Conservation (phyloP, 37 sponge, comb jelly and placozoan genomes). For the Mnemiopsis leidyi region DNA sequence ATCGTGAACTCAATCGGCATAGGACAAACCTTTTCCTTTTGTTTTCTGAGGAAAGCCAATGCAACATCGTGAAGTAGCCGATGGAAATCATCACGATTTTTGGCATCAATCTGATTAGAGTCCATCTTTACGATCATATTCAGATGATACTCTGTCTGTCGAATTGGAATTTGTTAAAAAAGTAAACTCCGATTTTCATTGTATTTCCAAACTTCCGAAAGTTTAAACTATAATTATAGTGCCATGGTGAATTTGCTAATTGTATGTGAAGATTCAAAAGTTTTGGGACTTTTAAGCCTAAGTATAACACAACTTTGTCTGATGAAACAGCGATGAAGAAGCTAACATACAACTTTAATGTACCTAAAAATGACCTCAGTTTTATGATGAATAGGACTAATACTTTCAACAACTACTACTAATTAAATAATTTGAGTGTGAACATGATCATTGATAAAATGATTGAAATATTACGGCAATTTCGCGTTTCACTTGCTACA, state of each 20-base stretch:
- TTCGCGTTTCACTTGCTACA: too few species aligned
- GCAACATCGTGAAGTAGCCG: background rate
- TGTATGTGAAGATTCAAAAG: background rate
- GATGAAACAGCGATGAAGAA: background rate
- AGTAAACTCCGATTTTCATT: too few species aligned
- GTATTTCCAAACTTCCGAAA: too few species aligned
- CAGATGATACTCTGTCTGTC: slow-evolving; percentile 37
- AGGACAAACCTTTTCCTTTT: background rate
- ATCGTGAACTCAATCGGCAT: too few species aligned
- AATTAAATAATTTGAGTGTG: too few species aligned
- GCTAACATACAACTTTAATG: background rate
- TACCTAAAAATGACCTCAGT: background rate
- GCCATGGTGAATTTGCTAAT: background rate
- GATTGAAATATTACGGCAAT: too few species aligned
- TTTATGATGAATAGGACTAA: too few species aligned
- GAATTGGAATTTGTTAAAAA: background rate
- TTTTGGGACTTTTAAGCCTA: background rate
- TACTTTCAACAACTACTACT: too few species aligned
- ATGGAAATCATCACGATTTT: background rate
- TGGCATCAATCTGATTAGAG: background rate
- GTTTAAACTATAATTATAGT: background rate
- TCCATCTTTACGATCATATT: slow-evolving; percentile 7
- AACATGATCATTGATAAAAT: too few species aligned
- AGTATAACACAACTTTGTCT: background rate
- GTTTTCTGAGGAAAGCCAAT: background rate